Evolutionary conservation across 2,113 vertebrate species (phyloP).

Genomic region (Nansenia antarctica): DNA sequence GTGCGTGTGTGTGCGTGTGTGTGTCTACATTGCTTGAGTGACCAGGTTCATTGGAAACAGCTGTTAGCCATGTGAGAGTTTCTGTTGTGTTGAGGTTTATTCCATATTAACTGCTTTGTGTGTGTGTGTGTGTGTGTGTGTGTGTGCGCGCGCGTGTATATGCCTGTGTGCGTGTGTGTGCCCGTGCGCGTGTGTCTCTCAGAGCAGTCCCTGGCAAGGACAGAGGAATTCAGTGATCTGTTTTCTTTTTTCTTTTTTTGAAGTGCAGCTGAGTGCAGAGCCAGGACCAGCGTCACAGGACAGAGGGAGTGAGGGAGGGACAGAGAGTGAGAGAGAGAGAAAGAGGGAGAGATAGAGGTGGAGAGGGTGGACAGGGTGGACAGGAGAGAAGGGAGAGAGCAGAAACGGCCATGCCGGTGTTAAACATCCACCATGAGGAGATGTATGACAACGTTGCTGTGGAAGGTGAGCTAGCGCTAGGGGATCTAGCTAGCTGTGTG

Average conservation of each 20-base stretch:
- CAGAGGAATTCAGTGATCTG: conserved; percentile 35
- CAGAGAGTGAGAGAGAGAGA: not conserved
- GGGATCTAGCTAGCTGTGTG: not conserved
- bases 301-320: conserved; percentile 9
- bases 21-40: not conserved
- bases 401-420: conserved; percentile 60
- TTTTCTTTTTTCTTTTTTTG: too few relatives aligned
- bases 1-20: conserved; percentile 8
- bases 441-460: conserved; percentile 55
- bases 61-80: conserved; percentile 29
- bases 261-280: conserved; percentile 52
- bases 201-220: conserved; percentile 12
- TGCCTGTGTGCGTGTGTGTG: not conserved
- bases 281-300: conserved; percentile 50
- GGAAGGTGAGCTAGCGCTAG: conserved; percentile 66
- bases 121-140: not conserved
- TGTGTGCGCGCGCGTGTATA: not conserved
- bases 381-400: conserved; percentile 20
- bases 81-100: conserved; percentile 19
- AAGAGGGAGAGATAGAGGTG: not conserved
- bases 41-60: not conserved
- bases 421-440: conserved; percentile 72
- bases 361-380: conserved; percentile 14
- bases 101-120: conserved; percentile 26
- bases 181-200: not conserved